These are phyloP conservation scores for Karalla daura DNA, from an alignment of 2,797 vertebrate genomes.

Conservation along the genomic window DNA sequence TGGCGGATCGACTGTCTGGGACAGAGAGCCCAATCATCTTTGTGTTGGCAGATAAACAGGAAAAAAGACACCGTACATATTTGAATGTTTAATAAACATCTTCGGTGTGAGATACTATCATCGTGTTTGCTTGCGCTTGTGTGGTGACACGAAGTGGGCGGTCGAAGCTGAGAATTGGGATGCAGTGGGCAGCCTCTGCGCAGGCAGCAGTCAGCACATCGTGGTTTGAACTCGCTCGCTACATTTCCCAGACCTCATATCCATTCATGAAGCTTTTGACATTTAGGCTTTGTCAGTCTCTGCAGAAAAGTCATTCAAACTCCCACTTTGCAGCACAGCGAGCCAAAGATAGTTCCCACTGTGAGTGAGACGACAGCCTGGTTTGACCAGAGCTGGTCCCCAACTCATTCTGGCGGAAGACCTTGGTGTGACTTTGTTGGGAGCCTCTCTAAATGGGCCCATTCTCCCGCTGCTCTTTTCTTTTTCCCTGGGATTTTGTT, in stretches of 20 bases:
- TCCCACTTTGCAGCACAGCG: neutral
- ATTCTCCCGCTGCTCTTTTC: neutral
- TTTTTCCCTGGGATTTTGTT: neutral
- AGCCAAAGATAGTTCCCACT: neutral
- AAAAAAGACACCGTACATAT: too few species aligned
- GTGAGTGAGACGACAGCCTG: neutral
- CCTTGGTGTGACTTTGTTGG: neutral
- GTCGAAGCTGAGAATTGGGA: neutral
- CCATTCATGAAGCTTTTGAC: constrained; percentile 31
- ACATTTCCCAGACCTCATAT: constrained; percentile 7
- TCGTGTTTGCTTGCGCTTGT: constrained; percentile 4
- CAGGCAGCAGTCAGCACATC: constrained; percentile 36
- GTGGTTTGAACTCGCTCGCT: constrained; percentile 2
- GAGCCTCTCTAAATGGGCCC: neutral
- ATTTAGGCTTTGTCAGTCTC: constrained; percentile 24
- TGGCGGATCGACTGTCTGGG: neutral
- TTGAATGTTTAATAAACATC: neutral
- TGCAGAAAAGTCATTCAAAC: constrained; percentile 10
- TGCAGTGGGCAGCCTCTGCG: neutral
- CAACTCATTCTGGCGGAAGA: too few species aligned
- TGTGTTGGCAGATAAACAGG: neutral
- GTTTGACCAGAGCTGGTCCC: neutral
- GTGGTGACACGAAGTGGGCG: neutral
- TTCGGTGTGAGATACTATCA: neutral
- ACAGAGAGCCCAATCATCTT: neutral